Evolutionary conservation across 2,113 vertebrate species (phyloP), one percentile per base, ranked within the genome.

Genomic region (Trichechus manatus): DNA sequence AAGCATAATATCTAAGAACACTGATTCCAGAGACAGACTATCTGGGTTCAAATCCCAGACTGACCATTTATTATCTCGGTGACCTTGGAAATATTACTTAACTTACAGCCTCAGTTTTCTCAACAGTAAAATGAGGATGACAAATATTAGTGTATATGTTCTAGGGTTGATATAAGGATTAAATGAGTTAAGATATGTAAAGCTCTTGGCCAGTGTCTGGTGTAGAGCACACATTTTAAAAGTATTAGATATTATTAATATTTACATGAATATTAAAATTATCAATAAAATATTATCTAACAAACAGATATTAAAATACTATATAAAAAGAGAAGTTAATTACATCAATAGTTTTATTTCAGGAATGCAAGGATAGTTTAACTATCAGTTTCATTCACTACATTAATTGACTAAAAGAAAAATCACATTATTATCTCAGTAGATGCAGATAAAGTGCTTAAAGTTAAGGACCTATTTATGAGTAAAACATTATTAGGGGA

Each of bases 401-500:
- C 7, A 68, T 80, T 91, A 68, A 74, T 72, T 91, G 50, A 63
- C 68, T 4, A 77, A 92, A 89, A 87, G 47, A 92, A 84, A 75
- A 17, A 72, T 78, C 29, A 10, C 29, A 53, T 53, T 8, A 75
- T 74, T 74, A 64, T 64, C 13, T 19, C 56, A 87, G 78, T n/a
- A 53, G 42, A 64, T 9, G 2, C 15, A 79, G 64, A 77, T 86
- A 80, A 94, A 85, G 7, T 31, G 13, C 72, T 70, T 74, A 80
- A 93, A 79, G 1, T 63, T 70, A 72, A 93, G 72, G 50, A 72
- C 7, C 29, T 59, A 87, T 72, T 70, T 23, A 70, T 44, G 36
- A 74, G 64, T 90, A 27, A 70, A 86, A 90, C 63, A 39, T 36
- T 80, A 64, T 31, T 72, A 23, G 6, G 56, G 29, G 64, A 77